Evolutionary conservation across 2,888 invertebrate genomes (phyloP), one percentile per base, ranked within the genome.

Genomic region (Latrodectus hesperus): DNA sequence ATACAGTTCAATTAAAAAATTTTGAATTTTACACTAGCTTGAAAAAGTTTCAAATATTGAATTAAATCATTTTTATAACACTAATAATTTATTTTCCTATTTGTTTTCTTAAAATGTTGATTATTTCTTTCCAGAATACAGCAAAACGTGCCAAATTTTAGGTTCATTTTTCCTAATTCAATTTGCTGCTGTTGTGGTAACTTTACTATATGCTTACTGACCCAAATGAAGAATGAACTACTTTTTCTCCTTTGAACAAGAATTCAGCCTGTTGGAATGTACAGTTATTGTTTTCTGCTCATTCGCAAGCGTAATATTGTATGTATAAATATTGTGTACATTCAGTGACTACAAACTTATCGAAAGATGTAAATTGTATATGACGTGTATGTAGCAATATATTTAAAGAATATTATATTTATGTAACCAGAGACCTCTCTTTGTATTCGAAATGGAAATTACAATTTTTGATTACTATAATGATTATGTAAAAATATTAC

Each of bases 121-220:
- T 38, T 26, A 51, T 68, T 75, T 79, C 11, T 53, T 84, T 84
- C 14, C 75, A 85, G 85, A 85, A 52, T 68, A 79, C 9, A 75
- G 74, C 51, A 79, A 68, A 60, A 55, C 79, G 85, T 80, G 79
- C 79, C 79, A 74, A 80, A 74, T 14, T 26, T 38, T 53, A 17
- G 55, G 26, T 74, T 52, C 79, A 49, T 75, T 75, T 68, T 22
- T 70, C 60, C 53, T 70, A 26, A 16, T 80, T 64, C 52, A 51
- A 10, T 55, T 75, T 60, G 74, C 51, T 75, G 10, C 75, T 22
- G 10, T n/a, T 26, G 64, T 75, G 64, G 60, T 51, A 68, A 16
- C 52, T 64, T 68, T 79, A 16, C 53, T 70, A 16, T 75, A 22
- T 64, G 68, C 79, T 64, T 79, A 85, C 79, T 38, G 17, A 22